Evolutionary conservation across 2,888 invertebrate genomes (phyloP), one percentile per base, ranked within the genome.

Genomic region (Pocota personata): DNA sequence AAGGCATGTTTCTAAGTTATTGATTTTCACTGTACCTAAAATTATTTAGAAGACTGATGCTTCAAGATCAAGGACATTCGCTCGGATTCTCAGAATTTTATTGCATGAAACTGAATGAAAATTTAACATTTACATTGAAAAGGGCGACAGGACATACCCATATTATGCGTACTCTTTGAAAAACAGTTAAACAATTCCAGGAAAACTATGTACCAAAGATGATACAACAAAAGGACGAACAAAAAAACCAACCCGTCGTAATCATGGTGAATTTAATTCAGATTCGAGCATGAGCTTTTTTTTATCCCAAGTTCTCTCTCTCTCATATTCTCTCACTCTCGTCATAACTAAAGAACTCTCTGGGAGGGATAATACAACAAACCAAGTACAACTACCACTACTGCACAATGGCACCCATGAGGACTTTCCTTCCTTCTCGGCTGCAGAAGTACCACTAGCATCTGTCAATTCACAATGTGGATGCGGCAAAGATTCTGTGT

Each of bases 401-500:
- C 60, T 52, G 19, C 52, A 58, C 40, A 21, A 62, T 21, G 43
- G 77, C 77, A 78, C 78, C 77, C 69, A 78, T 14, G 40, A 78
- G 69, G 50, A 62, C 35, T 67, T 37, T 67, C 37, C 32, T 78
- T 43, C 73, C 32, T 78, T 43, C 73, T 79, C 73, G 50, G 62
- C 69, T 79, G 79, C 69, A 75, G 66, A 60, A 73, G 62, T 71
- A 67, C 46, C 69, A 77, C 72, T 78, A 78, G 50, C 58, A 83
- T 78, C 78, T 78, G 72, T 78, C 78, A 78, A 72, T 77, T 77
- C 32, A 64, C 57, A 69, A 50, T 73, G 40, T n/a, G 66, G 75
- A 60, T 77, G 80, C 80, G 79, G 84, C 69, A 80, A 66, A 64
- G 76, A 80, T 75, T 86, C 79, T 86, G 82, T 86, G 86, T 86